Conservation (phyloP, 2,888 invertebrate species). For the Schrankia costaestrigalis region DNA sequence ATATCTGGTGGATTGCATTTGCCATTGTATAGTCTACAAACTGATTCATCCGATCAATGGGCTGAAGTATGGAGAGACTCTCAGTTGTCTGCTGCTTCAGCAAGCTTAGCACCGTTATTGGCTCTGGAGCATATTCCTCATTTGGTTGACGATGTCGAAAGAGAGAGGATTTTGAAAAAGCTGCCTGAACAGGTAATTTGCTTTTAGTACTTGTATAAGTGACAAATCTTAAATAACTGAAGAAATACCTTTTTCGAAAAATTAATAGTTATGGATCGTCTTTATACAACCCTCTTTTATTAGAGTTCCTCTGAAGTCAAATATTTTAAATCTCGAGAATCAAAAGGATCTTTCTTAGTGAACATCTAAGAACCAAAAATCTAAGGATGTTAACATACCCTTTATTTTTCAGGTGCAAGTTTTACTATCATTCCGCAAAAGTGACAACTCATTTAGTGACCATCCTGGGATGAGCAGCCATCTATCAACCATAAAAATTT, state of each 20-base stretch:
- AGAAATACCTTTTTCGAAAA: too few species aligned
- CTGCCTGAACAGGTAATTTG: slow-evolving; percentile 77
- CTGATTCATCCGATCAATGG: slow-evolving; percentile 64
- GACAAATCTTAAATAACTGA: background rate
- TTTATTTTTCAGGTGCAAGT: slow-evolving; percentile 80
- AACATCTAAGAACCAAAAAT: too few species aligned
- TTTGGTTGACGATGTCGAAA: slow-evolving; percentile 74
- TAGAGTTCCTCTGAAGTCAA: too few species aligned
- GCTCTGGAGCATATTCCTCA: slow-evolving; percentile 78
- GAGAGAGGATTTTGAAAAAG: slow-evolving; percentile 71
- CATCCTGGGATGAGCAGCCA: slow-evolving; percentile 83
- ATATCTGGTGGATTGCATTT: slow-evolving; percentile 83
- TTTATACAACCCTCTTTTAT: too few species aligned
- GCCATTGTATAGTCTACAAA: slow-evolving; percentile 67
- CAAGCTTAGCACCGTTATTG: slow-evolving; percentile 80
- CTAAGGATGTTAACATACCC: too few species aligned
- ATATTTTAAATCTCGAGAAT: too few species aligned
- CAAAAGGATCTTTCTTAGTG: too few species aligned
- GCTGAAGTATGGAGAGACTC: slow-evolving; percentile 72
- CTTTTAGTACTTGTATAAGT: background rate
- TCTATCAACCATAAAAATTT: slow-evolving; percentile 79
- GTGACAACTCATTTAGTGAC: slow-evolving; percentile 85
- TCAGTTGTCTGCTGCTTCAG: slow-evolving; percentile 76
- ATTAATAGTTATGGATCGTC: too few species aligned
- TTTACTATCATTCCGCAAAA: slow-evolving; percentile 81